Conservation (phyloP, 2,888 invertebrate species). For the Clanis bilineata region DNA sequence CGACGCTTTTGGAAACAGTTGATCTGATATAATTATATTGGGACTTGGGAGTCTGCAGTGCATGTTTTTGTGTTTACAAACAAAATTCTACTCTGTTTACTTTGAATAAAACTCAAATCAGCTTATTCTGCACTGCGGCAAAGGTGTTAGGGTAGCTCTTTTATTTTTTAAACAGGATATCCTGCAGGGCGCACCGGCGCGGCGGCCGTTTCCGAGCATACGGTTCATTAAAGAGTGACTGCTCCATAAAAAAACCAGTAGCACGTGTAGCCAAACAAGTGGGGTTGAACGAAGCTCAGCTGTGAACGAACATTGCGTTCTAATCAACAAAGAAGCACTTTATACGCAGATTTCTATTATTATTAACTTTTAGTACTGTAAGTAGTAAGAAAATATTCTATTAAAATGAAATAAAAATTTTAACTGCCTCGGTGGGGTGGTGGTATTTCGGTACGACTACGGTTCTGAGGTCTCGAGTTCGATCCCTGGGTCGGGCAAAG, state of each 20-base stretch:
- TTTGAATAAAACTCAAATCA: constrained; percentile 16
- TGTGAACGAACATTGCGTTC: constrained; percentile 9
- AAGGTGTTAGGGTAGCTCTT: constrained; percentile 70
- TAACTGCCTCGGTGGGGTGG: too few relatives aligned
- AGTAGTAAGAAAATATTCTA: too few relatives aligned
- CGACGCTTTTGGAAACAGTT: constrained; percentile 2
- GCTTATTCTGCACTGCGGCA: constrained; percentile 27
- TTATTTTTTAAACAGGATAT: constrained; percentile 79
- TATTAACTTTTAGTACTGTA: too few relatives aligned
- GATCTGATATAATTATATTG: constrained; percentile 5
- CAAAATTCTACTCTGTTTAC: constrained; percentile 36
- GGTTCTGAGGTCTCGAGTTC: too few relatives aligned
- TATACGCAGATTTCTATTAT: not conserved
- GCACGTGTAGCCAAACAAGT: constrained; percentile 66
- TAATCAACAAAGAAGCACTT: constrained; percentile 1
- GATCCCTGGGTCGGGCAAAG: too few relatives aligned
- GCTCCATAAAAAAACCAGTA: constrained; percentile 59
- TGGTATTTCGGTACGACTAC: too few relatives aligned
- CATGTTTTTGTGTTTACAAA: constrained; percentile 25
- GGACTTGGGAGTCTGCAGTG: constrained; percentile 2
- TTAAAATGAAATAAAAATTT: too few relatives aligned
- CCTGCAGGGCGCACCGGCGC: constrained; percentile 61
- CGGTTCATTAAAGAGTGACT: constrained; percentile 61
- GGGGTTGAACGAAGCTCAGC: constrained; percentile 14
- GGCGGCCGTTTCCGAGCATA: constrained; percentile 64